Percentiles rank a stretch among this genome's conserved stretches.
Evolutionary conservation across 2,888 invertebrate genomes (phyloP).

Genomic region (Neoaliturus tenellus): DNA sequence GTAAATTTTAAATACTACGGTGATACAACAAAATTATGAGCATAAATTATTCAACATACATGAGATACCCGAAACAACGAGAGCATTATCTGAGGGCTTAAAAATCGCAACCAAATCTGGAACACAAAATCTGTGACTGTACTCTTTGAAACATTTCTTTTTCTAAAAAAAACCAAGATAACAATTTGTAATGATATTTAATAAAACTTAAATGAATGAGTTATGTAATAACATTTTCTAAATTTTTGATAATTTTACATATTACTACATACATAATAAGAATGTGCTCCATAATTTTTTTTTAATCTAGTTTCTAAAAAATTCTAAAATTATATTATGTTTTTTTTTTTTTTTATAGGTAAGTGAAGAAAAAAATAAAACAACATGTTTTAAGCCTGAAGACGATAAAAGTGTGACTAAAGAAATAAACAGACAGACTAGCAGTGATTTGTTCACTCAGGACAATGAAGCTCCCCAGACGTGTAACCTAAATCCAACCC

Average conservation of each 20-base stretch:
- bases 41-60: not conserved
- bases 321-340: not conserved
- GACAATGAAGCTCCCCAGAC: not conserved
- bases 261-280: no score
- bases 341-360: not conserved
- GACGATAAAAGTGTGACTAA: no score
- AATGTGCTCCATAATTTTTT: no score
- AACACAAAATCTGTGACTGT: not conserved
- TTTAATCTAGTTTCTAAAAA: no score
- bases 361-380: not conserved
- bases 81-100: constrained; percentile 11
- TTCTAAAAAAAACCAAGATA: no score
- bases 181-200: no score
- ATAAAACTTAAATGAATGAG: no score
- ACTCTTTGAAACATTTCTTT: not conserved
- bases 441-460: not conserved
- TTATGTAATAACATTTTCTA: no score
- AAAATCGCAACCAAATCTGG: not conserved
- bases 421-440: not conserved
- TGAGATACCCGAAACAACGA: not conserved
- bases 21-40: no score
- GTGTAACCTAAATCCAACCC: not conserved
- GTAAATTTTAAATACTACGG: no score
- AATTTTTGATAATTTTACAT: no score
- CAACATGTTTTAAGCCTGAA: not conserved